These are phyloP conservation scores for Philereme transversata DNA, from an alignment of 2,888 invertebrate genomes.

Conservation along the genomic window DNA sequence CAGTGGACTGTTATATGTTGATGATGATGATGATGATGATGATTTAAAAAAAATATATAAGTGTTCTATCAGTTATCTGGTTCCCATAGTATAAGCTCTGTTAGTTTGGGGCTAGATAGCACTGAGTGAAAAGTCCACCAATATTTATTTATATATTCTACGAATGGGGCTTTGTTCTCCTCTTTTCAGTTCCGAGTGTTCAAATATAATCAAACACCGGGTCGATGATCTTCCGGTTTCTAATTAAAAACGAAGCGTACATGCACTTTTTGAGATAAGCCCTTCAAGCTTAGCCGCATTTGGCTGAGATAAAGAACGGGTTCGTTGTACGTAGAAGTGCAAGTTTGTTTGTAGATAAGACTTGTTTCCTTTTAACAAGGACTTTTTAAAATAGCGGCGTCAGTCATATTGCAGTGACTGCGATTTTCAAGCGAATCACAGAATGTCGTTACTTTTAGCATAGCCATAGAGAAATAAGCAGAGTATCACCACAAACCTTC, in stretches of 20 bases:
- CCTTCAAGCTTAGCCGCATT: constrained; percentile 38
- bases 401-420: constrained; percentile 20
- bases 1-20: no score
- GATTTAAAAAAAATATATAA: no score
- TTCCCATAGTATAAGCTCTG: no score
- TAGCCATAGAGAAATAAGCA: no score
- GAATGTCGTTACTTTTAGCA: no score
- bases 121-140: no score
- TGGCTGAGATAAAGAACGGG: constrained; percentile 40
- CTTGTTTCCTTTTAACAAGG: constrained; percentile 30
- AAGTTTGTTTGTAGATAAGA: constrained; percentile 42
- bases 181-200: constrained; percentile 23
- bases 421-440: no score
- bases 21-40: no score
- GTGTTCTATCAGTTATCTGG: no score
- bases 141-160: neutral
- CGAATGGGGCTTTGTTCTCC: constrained; percentile 1
- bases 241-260: constrained; percentile 36
- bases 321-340: constrained; percentile 40
- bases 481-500: no score
- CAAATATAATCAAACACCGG: constrained; percentile 33
- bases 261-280: constrained; percentile 42
- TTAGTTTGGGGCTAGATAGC: no score
- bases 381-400: neutral
- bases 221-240: constrained; percentile 40